These are phyloP conservation scores for Lepisosteus osseus DNA, from an alignment of 2,113 vertebrate species.

Conservation along the genomic window DNA sequence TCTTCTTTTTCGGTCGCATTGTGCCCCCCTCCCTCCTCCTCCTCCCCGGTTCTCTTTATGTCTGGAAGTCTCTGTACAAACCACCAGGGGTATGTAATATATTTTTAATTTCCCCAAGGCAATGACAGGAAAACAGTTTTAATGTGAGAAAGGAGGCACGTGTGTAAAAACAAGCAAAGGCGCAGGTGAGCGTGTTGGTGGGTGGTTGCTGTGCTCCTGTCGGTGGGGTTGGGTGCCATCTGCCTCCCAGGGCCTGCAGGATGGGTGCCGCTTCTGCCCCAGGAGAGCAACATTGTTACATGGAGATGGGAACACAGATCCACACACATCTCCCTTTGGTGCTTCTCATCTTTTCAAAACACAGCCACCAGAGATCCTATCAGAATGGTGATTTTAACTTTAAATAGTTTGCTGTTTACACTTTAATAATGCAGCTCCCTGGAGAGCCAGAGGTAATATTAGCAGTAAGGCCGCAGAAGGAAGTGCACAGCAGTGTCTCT, in stretches of 20 bases:
- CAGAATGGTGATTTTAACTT: constrained; percentile 41
- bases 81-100: constrained; percentile 74
- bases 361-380: constrained; percentile 23
- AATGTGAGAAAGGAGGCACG: constrained; percentile 43
- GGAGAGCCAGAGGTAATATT: constrained; percentile 40
- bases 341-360: constrained; percentile 41
- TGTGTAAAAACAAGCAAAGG: constrained; percentile 17
- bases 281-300: not conserved
- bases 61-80: constrained; percentile 32
- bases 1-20: not conserved
- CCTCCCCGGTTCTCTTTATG: constrained; percentile 32
- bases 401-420: constrained; percentile 37
- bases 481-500: not conserved
- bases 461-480: constrained; percentile 7
- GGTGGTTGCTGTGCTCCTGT: constrained; percentile 45
- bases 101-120: constrained; percentile 77
- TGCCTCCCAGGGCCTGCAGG: constrained; percentile 30
- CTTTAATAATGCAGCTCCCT: constrained; percentile 30
- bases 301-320: constrained; percentile 21
- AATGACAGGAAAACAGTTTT: constrained; percentile 69
- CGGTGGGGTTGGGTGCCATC: constrained; percentile 21
- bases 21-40: constrained; percentile 34
- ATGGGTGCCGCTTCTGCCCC: constrained; percentile 14
- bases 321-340: constrained; percentile 27
- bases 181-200: constrained; percentile 36